phyloP scores from a whole-genome alignment of 1,140 invertebrate species.

The Neodiprion fabricii region DNA sequence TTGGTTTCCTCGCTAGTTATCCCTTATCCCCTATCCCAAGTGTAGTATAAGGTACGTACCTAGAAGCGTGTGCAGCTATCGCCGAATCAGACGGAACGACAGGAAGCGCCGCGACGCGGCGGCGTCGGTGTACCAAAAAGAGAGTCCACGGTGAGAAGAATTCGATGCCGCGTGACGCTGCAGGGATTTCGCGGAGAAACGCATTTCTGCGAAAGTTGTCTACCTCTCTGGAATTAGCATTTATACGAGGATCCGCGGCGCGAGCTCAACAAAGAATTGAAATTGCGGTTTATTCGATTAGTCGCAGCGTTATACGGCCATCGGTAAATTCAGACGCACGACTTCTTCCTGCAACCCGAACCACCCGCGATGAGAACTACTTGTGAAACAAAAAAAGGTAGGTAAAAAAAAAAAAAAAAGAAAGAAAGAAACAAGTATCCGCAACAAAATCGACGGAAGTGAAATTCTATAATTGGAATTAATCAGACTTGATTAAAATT shows the following conservation, averaged over 20 bases:
- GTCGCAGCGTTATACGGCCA: neutral
- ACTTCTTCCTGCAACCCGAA: too few species aligned
- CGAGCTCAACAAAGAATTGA: neutral
- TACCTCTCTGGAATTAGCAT: neutral
- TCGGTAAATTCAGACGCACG: neutral
- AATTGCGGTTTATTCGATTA: conserved; percentile 1
- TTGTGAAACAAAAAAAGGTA: too few species aligned
- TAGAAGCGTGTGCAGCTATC: too few species aligned
- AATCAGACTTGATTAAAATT: too few species aligned
- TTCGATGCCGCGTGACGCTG: neutral
- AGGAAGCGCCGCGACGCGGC: too few species aligned
- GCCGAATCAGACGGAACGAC: too few species aligned
- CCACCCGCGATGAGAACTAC: too few species aligned
- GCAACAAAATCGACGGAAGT: too few species aligned
- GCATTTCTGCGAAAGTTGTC: neutral
- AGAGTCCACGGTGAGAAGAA: neutral
- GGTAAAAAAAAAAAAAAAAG: too few species aligned
- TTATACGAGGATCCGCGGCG: neutral
- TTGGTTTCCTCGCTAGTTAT: neutral
- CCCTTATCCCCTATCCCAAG: neutral
- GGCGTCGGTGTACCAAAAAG: neutral
- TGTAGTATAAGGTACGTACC: too few species aligned
- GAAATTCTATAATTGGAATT: too few species aligned
- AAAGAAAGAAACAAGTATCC: too few species aligned
- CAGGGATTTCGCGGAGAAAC: neutral